Conservation (phyloP, 2,113 vertebrate genomes). For the Neofelis nebulosa region DNA sequence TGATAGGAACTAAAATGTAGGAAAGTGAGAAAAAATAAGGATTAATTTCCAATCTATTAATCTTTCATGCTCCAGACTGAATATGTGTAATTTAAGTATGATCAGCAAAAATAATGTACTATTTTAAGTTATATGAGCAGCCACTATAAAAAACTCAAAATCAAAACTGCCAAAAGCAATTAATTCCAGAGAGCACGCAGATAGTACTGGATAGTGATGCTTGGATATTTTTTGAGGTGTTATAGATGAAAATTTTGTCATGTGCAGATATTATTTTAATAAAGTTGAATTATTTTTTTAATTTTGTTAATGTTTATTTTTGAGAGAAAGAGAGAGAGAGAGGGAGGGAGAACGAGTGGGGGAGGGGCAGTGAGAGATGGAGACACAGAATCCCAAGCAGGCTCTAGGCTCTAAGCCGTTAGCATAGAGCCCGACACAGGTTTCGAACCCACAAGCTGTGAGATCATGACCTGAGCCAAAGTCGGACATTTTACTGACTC, state of each 20-base stretch:
- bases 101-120: not conserved
- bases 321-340: too few relatives aligned
- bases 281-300: not conserved
- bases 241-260: not conserved
- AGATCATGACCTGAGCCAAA: too few relatives aligned
- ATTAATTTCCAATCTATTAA: not conserved
- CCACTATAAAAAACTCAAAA: not conserved
- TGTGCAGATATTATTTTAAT: not conserved
- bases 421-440: too few relatives aligned
- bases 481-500: too few relatives aligned
- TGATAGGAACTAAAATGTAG: not conserved
- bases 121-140: not conserved
- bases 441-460: too few relatives aligned
- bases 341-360: too few relatives aligned
- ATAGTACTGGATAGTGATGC: not conserved
- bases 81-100: not conserved
- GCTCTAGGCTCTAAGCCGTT: too few relatives aligned
- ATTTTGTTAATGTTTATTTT: not conserved
- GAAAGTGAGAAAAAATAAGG: not conserved
- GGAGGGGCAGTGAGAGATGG: too few relatives aligned
- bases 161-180: not conserved
- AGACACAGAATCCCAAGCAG: too few relatives aligned
- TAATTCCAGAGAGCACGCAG: not conserved
- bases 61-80: not conserved
- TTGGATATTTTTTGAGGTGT: not conserved